Evolutionary conservation across 2,888 invertebrate genomes (phyloP).

Genomic region (Drosophila kanekoi): DNA sequence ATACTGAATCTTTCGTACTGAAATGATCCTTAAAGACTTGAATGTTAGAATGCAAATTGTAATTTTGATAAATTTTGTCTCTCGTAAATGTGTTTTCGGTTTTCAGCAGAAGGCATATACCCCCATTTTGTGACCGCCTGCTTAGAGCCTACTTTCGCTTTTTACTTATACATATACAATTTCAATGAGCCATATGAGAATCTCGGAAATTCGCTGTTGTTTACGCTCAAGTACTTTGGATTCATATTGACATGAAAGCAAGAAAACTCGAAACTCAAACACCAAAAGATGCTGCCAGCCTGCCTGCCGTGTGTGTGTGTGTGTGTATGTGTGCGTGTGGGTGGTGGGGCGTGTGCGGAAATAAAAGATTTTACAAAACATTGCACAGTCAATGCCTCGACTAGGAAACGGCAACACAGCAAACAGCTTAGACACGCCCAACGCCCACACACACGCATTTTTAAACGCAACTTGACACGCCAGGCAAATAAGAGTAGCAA

Average conservation of each 20-base stretch:
- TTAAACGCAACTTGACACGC: constrained; percentile 76
- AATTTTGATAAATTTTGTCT: background rate
- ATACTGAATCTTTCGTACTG: too few relatives aligned
- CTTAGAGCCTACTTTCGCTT: background rate
- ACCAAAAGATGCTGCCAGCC: constrained; percentile 27
- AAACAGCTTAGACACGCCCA: constrained; percentile 64
- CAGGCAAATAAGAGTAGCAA: constrained; percentile 55
- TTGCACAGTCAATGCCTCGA: constrained; percentile 64
- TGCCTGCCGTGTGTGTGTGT: constrained; percentile 38
- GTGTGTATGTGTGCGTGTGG: constrained; percentile 1
- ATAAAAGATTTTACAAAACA: constrained; percentile 77
- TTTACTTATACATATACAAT: constrained; percentile 15
- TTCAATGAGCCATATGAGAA: constrained; percentile 47
- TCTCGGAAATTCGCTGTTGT: constrained; percentile 42
- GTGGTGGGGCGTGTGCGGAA: constrained; percentile 42
- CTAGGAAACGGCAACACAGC: constrained; percentile 35
- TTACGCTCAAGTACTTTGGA: constrained; percentile 64
- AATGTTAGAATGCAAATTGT: background rate
- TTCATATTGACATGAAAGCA: constrained; percentile 67
- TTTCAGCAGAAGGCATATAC: background rate
- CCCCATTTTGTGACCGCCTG: background rate
- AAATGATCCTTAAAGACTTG: too few relatives aligned
- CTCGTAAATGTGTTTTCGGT: background rate
- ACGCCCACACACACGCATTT: constrained; percentile 22
- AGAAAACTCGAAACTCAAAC: constrained; percentile 49